Percentiles rank a stretch among this genome's conserved stretches.
Evolutionary conservation across 1,140 invertebrate species (phyloP).

Genomic region (Macrostomum lignano): DNA sequence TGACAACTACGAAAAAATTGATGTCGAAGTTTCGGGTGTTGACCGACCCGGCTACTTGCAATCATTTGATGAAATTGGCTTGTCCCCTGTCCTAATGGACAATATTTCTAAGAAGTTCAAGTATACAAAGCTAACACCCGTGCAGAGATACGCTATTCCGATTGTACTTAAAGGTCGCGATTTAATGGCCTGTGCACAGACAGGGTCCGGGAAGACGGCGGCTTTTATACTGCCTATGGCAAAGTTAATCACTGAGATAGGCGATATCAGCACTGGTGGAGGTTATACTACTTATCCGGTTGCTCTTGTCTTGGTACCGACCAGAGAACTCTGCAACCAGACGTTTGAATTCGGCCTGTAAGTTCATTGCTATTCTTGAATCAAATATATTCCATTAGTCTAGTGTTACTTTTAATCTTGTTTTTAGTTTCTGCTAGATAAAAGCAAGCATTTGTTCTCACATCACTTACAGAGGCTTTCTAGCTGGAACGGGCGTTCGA

Average conservation of each 20-base stretch:
- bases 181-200: slow-evolving; percentile 28
- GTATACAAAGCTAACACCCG: slow-evolving; percentile 60
- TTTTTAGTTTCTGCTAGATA: too few species aligned
- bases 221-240: slow-evolving; percentile 38
- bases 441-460: too few species aligned
- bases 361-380: too few species aligned
- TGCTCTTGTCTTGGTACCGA: slow-evolving; percentile 26
- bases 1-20: slow-evolving; percentile 49
- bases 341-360: too few species aligned
- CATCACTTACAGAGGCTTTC: too few species aligned
- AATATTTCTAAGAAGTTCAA: slow-evolving; percentile 52
- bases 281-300: slow-evolving; percentile 10
- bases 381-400: too few species aligned
- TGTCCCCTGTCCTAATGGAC: slow-evolving; percentile 38
- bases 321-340: slow-evolving; percentile 32
- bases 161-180: slow-evolving; percentile 17
- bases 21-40: slow-evolving; percentile 42
- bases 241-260: slow-evolving; percentile 27
- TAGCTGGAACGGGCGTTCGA: too few species aligned
- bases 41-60: slow-evolving; percentile 29
- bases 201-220: slow-evolving; percentile 29
- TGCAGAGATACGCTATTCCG: slow-evolving; percentile 65
- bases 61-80: slow-evolving; percentile 39
- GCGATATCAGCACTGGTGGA: slow-evolving; percentile 9
- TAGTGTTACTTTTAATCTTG: too few species aligned